phyloP scores from a whole-genome alignment of 2,113 vertebrate genomes.

The Ia io region DNA sequence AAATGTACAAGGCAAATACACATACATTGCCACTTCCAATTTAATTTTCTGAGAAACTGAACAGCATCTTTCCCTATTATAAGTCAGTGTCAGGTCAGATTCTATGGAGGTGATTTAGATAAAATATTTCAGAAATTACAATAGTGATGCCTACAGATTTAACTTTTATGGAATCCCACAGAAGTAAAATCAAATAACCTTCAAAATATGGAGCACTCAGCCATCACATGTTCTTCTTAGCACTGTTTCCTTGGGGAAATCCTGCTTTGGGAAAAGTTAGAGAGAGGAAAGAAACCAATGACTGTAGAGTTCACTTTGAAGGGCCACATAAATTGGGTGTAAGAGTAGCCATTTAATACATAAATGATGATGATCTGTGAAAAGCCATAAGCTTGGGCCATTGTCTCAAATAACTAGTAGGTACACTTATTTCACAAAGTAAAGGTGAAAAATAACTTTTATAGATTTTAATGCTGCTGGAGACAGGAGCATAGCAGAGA shows the following conservation, averaged over 20 bases:
- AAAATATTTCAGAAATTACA: slow-evolving; percentile 26
- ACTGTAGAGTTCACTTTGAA: background rate
- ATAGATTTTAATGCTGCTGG: background rate
- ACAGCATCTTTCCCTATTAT: background rate
- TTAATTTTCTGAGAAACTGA: background rate
- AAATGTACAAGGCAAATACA: background rate
- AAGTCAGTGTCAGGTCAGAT: background rate
- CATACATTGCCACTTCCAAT: background rate
- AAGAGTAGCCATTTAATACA: background rate
- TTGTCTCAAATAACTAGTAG: background rate
- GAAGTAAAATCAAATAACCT: background rate
- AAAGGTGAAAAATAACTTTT: background rate
- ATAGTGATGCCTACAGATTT: background rate
- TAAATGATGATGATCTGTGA: background rate
- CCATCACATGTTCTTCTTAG: background rate
- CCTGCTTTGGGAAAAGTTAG: background rate
- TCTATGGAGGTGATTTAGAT: background rate
- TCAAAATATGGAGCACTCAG: background rate
- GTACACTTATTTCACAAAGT: background rate
- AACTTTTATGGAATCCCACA: background rate
- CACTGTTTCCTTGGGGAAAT: background rate
- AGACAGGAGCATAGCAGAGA: background rate
- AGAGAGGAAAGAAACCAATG: background rate
- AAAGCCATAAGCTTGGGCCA: background rate
- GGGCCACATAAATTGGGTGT: background rate